Percentiles rank a stretch among this genome's conserved stretches.
Conservation (phyloP, 2,888 invertebrate genomes). For the Yponomeuta sedellus region DNA sequence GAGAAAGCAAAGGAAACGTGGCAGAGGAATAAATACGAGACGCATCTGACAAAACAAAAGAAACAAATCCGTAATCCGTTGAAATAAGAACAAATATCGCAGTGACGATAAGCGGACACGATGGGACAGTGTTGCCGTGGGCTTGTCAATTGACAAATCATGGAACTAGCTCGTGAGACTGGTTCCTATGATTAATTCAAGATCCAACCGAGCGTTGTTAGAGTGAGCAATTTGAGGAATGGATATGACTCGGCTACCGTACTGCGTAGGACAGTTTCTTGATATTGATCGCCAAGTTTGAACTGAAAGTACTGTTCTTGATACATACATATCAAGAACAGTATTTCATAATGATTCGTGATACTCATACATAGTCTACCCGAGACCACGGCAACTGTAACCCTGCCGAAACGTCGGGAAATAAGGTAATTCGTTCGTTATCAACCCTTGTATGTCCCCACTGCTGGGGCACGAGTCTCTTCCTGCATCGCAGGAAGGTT, state of each 20-base stretch:
- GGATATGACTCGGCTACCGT: constrained; percentile 9
- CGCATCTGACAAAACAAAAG: neutral
- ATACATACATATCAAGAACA: too few relatives aligned
- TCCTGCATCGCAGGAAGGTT: too few relatives aligned
- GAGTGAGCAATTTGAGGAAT: constrained; percentile 4
- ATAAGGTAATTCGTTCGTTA: too few relatives aligned
- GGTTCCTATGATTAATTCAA: constrained; percentile 8
- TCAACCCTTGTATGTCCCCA: too few relatives aligned
- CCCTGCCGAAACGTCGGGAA: too few relatives aligned
- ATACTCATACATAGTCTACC: too few relatives aligned
- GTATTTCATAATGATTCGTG: too few relatives aligned
- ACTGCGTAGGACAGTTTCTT: constrained; percentile 9
- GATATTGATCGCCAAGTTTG: constrained; percentile 6
- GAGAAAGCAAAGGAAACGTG: neutral
- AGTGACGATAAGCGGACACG: neutral
- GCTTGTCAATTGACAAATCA: constrained; percentile 27
- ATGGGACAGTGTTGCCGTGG: neutral
- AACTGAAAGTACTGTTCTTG: too few relatives aligned
- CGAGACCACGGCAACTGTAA: too few relatives aligned
- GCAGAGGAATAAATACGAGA: neutral
- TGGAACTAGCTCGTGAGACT: constrained; percentile 24
- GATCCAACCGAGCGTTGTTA: neutral
- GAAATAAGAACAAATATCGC: neutral
- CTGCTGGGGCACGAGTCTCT: too few relatives aligned
- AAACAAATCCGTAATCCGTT: neutral